Evolutionary conservation across 1,140 invertebrate species (phyloP).

Genomic region (Sarcophaga bullata): DNA sequence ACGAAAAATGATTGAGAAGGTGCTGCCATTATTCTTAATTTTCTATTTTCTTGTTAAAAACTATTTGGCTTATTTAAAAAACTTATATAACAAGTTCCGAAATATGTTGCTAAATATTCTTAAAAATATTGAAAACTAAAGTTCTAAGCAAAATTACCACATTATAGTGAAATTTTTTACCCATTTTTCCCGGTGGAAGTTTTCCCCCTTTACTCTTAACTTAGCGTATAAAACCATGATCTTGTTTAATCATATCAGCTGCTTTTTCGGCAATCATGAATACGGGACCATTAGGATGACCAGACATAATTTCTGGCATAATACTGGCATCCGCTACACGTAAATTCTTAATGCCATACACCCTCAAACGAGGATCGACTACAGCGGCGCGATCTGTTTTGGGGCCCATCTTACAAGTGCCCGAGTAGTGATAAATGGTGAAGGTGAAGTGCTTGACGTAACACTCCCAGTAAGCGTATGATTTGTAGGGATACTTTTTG

Average conservation of each 20-base stretch:
- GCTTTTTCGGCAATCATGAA: slow-evolving; percentile 81
- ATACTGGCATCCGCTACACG: slow-evolving; percentile 82
- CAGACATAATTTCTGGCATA: slow-evolving; percentile 71
- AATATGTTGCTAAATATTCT: not conserved
- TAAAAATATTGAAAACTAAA: not conserved
- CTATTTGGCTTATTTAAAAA: not conserved
- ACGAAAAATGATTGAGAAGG: too few relatives aligned
- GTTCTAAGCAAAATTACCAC: not conserved
- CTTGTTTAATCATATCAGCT: slow-evolving; percentile 73
- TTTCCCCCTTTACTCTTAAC: not conserved
- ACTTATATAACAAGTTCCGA: slow-evolving; percentile 13
- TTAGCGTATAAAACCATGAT: slow-evolving; percentile 55
- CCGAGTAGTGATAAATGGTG: slow-evolving; percentile 81
- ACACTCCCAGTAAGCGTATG: slow-evolving; percentile 80
- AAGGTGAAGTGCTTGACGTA: slow-evolving; percentile 74
- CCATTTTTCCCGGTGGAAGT: not conserved
- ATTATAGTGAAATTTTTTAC: not conserved
- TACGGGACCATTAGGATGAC: slow-evolving; percentile 74
- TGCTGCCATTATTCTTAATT: too few relatives aligned
- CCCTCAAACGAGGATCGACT: slow-evolving; percentile 75
- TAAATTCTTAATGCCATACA: slow-evolving; percentile 76
- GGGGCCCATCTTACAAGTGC: slow-evolving; percentile 89
- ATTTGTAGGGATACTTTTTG: slow-evolving; percentile 71
- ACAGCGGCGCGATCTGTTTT: slow-evolving; percentile 74
- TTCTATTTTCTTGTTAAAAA: too few relatives aligned